A percentile compares a stretch with the other conserved stretches of the same genome.
These are phyloP conservation scores for Bibio marci DNA, from an alignment of 2,888 invertebrate species.

Conservation along the genomic window DNA sequence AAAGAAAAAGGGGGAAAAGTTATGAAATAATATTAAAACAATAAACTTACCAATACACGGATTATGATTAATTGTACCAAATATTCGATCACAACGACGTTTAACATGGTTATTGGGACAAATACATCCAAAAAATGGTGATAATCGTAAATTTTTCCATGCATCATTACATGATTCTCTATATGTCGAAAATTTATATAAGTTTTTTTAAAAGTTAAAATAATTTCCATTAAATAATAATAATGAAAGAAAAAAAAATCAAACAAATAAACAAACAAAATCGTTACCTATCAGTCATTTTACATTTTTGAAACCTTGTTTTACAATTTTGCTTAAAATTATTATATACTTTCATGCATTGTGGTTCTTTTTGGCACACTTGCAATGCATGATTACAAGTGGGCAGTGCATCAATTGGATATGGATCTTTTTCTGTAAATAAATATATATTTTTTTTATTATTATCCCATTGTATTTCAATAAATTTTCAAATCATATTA, in stretches of 20 bases:
- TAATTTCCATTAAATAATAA: neutral
- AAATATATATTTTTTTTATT: slow-evolving; percentile 1
- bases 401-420: slow-evolving; percentile 74
- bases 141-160: slow-evolving; percentile 70
- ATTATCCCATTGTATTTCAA: neutral
- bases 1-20: no score
- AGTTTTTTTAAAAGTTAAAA: neutral
- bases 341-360: slow-evolving; percentile 66
- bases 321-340: slow-evolving; percentile 79
- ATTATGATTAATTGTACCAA: slow-evolving; percentile 80
- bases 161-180: slow-evolving; percentile 76
- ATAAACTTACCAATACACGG: slow-evolving; percentile 85
- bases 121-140: slow-evolving; percentile 85
- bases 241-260: neutral
- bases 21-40: no score
- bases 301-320: slow-evolving; percentile 69
- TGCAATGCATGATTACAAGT: slow-evolving; percentile 79
- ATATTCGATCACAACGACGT: slow-evolving; percentile 74
- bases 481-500: no score
- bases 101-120: slow-evolving; percentile 82
- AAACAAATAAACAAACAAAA: neutral
- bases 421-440: slow-evolving; percentile 60
- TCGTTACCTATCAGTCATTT: slow-evolving; percentile 76
- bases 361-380: slow-evolving; percentile 65
- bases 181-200: slow-evolving; percentile 15